Conservation (phyloP, 2,113 vertebrate genomes). For the Mormyrus iriodes region DNA sequence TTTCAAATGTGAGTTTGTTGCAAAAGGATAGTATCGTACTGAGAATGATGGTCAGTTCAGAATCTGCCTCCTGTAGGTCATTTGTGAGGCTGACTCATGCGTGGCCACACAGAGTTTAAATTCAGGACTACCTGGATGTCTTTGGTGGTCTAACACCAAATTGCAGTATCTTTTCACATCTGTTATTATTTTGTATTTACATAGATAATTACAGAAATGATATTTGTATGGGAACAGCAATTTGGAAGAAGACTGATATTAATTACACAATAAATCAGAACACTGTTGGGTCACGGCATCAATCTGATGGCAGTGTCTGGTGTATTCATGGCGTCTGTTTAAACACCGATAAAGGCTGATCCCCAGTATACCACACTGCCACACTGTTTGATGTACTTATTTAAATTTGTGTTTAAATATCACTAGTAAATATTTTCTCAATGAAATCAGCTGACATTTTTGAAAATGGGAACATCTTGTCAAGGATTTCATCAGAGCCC, state of each 20-base stretch:
- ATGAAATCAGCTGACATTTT: not conserved
- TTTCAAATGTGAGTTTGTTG: not conserved
- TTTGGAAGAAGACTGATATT: not conserved
- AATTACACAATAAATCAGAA: not conserved
- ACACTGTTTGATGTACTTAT: not conserved
- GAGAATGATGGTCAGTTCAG: not conserved
- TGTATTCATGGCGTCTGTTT: not conserved
- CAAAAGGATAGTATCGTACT: not conserved
- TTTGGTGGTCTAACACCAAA: not conserved
- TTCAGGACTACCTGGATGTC: not conserved
- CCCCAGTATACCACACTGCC: not conserved
- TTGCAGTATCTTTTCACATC: not conserved
- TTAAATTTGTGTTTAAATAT: not conserved
- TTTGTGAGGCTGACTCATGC: not conserved
- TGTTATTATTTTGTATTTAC: not conserved
- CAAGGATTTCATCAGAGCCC: not conserved
- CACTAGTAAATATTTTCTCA: not conserved
- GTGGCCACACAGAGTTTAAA: not conserved
- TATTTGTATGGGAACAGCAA: not conserved
- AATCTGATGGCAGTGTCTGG: not conserved
- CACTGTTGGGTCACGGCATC: not conserved
- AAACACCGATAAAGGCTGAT: not conserved
- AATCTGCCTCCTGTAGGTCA: not conserved
- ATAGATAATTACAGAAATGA: not conserved
- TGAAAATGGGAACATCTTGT: not conserved